These are phyloP conservation scores for Pristionchus japonicus DNA, from an alignment of 2,888 invertebrate species.

Conservation along the genomic window DNA sequence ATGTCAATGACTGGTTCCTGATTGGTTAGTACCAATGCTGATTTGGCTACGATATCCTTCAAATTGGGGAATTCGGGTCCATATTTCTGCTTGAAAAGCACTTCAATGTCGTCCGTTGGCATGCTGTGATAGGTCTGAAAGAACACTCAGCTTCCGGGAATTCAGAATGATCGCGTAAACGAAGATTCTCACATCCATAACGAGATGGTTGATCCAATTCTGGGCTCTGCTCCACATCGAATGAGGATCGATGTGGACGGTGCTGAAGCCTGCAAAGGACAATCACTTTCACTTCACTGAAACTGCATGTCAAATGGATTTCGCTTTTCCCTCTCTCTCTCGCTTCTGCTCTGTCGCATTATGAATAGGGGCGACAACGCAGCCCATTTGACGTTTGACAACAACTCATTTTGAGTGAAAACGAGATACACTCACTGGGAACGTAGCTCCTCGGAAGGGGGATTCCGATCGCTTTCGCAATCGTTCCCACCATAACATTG, in stretches of 20 bases:
- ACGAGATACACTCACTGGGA: background rate
- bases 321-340: too few relatives aligned
- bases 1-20: conserved; percentile 30
- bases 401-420: too few relatives aligned
- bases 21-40: conserved; percentile 14
- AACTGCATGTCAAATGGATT: too few relatives aligned
- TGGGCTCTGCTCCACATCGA: conserved; percentile 24
- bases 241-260: background rate
- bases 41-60: background rate
- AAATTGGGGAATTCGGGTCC: background rate
- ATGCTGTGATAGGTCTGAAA: background rate
- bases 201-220: conserved; percentile 3
- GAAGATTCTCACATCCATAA: background rate
- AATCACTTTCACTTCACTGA: background rate
- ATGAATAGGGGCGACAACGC: too few relatives aligned
- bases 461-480: conserved; percentile 22
- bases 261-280: background rate
- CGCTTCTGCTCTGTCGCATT: too few relatives aligned
- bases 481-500: background rate
- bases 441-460: conserved; percentile 25
- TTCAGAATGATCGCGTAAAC: background rate
- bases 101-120: background rate
- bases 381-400: too few relatives aligned
- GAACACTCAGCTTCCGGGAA: background rate
- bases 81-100: background rate